Evolutionary conservation across 2,888 invertebrate genomes (phyloP).

Genomic region (Oscheius sp.): DNA sequence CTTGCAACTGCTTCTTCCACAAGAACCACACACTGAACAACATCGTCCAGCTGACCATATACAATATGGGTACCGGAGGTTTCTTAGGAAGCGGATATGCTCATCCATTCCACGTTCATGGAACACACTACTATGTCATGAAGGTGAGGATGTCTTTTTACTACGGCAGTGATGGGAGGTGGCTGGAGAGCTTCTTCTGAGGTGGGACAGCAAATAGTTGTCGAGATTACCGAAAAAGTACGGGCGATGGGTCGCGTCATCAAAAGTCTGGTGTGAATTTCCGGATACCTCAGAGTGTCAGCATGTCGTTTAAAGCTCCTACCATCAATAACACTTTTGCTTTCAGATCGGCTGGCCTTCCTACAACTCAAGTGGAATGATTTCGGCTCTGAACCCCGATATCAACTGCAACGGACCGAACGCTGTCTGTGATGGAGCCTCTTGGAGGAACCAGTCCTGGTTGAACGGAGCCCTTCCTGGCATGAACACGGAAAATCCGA

Average conservation of each 20-base stretch:
- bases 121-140: conserved; percentile 68
- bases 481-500: conserved; percentile 54
- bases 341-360: conserved; percentile 61
- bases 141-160: conserved; percentile 43
- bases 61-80: conserved; percentile 69
- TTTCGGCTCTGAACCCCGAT: conserved; percentile 62
- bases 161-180: too few species aligned
- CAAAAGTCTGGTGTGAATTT: too few species aligned
- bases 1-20: conserved; percentile 68
- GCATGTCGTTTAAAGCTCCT: background rate
- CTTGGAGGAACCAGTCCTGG: conserved; percentile 43
- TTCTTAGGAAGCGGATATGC: conserved; percentile 61
- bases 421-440: conserved; percentile 36
- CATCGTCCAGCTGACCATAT: conserved; percentile 68
- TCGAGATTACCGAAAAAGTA: too few species aligned
- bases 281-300: too few species aligned
- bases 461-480: conserved; percentile 47
- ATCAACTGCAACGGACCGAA: conserved; percentile 49
- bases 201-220: too few species aligned
- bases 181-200: too few species aligned
- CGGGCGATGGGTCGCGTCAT: too few species aligned
- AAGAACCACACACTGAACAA: conserved; percentile 62
- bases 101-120: conserved; percentile 70
- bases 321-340: background rate
- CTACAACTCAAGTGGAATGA: conserved; percentile 56